Evolutionary conservation across 64 coral and sea anemone genomes (phyloP).

Genomic region (Trachythela sp.): DNA sequence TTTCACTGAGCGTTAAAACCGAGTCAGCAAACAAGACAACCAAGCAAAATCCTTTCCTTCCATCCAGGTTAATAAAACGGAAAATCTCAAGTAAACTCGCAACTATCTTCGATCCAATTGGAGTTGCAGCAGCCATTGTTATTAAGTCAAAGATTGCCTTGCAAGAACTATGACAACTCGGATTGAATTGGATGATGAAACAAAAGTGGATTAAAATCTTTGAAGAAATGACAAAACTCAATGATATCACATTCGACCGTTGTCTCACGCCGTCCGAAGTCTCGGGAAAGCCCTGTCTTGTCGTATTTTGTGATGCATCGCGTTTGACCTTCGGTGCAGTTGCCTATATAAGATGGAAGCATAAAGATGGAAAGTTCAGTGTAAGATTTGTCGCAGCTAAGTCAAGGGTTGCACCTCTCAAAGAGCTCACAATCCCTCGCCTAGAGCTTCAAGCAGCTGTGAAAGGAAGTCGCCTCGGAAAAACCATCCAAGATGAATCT

Average conservation of each 20-base stretch:
- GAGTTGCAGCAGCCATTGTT: not conserved
- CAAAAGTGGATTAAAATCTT: not conserved
- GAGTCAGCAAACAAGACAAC: too few relatives aligned
- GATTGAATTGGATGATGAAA: not conserved
- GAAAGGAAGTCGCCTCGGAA: slow-evolving; percentile 37
- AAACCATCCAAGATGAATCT: slow-evolving; percentile 47
- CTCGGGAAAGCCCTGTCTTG: too few relatives aligned
- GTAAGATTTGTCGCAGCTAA: slow-evolving; percentile 53
- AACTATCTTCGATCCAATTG: not conserved
- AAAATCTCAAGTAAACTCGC: slow-evolving; percentile 12
- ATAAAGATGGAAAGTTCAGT: too few relatives aligned
- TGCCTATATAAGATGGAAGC: too few relatives aligned
- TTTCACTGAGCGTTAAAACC: too few relatives aligned
- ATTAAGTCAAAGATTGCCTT: not conserved
- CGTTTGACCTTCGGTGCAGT: too few relatives aligned
- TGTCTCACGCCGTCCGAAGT: too few relatives aligned
- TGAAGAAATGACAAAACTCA: not conserved
- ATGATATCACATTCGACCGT: too few relatives aligned
- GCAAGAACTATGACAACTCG: too few relatives aligned
- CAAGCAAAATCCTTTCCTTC: too few relatives aligned
- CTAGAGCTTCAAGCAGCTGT: slow-evolving; percentile 53
- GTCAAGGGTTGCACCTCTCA: slow-evolving; percentile 57
- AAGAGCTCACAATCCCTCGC: slow-evolving; percentile 44
- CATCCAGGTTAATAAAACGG: too few relatives aligned
- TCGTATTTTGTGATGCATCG: too few relatives aligned